Percentiles rank a stretch among this genome's conserved stretches.
Evolutionary conservation across 2,113 vertebrate genomes (phyloP).

Genomic region (Oceanites oceanicus): DNA sequence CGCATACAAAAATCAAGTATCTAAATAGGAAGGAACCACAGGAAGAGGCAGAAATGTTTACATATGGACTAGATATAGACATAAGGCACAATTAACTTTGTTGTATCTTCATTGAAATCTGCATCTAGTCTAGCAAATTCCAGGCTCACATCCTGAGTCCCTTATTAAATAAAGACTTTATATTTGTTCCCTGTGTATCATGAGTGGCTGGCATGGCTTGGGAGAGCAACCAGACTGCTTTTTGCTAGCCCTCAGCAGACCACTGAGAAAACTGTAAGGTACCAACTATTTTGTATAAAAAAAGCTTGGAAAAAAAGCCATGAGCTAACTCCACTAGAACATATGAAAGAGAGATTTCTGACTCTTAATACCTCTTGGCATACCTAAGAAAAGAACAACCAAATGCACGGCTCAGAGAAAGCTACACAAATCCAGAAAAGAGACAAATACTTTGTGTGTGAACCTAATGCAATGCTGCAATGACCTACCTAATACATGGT

Average conservation of each 20-base stretch:
- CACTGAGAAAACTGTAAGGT: not conserved
- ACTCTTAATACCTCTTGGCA: not conserved
- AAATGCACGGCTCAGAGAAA: not conserved
- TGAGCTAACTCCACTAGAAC: not conserved
- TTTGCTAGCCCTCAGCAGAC: not conserved
- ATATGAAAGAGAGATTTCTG: not conserved
- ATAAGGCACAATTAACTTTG: not conserved
- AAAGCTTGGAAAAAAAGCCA: not conserved
- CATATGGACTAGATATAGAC: not conserved
- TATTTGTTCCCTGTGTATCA: slow-evolving; percentile 1
- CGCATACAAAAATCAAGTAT: accelerated
- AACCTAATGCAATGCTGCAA: not conserved
- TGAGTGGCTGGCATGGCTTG: not conserved
- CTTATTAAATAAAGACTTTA: slow-evolving; percentile 1
- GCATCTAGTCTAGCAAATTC: slow-evolving; percentile 20
- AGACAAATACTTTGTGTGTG: not conserved
- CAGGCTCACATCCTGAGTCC: not conserved
- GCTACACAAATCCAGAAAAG: not conserved
- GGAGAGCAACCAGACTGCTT: not conserved
- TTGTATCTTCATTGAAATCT: slow-evolving; percentile 12
- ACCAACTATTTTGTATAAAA: not conserved
- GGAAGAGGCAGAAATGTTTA: not conserved
- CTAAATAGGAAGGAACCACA: not conserved
- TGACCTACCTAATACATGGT: not conserved
- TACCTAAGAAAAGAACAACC: not conserved